Conservation (phyloP, 2,113 vertebrate genomes). For the Piaya cayana region DNA sequence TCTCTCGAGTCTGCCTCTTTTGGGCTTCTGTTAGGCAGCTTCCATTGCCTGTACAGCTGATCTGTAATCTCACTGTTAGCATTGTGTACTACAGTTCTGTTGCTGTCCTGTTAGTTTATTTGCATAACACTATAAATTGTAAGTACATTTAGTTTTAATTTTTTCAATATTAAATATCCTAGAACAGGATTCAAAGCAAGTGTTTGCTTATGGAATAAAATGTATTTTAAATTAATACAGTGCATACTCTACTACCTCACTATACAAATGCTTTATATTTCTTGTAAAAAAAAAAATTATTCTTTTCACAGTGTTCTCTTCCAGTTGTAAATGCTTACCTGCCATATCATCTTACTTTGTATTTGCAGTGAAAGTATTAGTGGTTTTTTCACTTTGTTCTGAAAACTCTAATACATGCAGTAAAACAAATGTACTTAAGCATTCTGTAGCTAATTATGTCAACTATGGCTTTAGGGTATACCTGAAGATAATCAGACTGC, state of each 20-base stretch:
- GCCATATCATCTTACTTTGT: background rate
- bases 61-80: background rate
- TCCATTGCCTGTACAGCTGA: too few species aligned
- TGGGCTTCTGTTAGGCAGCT: background rate
- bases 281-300: background rate
- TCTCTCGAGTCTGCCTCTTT: background rate
- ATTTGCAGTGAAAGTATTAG: background rate
- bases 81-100: background rate
- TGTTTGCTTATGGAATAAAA: background rate
- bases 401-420: background rate
- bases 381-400: background rate
- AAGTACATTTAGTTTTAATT: background rate
- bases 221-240: background rate
- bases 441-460: slow-evolving; percentile 6
- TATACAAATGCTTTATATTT: background rate
- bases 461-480: slow-evolving; percentile 82
- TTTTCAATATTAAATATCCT: background rate
- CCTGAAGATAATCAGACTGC: slow-evolving; percentile 82
- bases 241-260: background rate
- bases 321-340: background rate
- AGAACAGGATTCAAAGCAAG: background rate
- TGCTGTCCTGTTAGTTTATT: background rate
- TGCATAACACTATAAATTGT: background rate
- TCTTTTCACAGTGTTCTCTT: background rate
- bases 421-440: background rate